Base-by-base conservation (phyloP, 2,888 invertebrate species). In the Plemyria rubiginata region DNA sequence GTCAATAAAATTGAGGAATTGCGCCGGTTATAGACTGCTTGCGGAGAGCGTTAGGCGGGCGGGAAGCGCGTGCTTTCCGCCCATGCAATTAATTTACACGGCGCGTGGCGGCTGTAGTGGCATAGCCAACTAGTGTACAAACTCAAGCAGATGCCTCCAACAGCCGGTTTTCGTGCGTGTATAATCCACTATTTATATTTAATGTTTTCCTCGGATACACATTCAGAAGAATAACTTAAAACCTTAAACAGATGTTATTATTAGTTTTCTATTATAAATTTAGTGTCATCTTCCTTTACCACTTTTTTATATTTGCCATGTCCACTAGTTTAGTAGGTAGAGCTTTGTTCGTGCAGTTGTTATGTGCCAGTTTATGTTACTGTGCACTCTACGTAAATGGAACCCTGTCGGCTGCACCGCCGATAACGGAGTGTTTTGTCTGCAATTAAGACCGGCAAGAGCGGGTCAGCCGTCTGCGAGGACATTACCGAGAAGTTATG, bases 401-500 rank as follows among this genome's bases (percentile, higher is more conserved):
- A 85, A 86, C 85, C 81, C 83, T 78, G 86, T 81, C 80, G 75
- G 77, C 79, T 81, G 74, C 74, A 73, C 80, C 76, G 75, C 81
- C 80, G 83, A 84, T 90, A 91, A 88, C 88, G 85, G 87, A 84
- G 85, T 79, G 87, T 89, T 92, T 90, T 88, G 90, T 88, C 79
- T 83, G 86, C 87, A 91, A 92, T 91, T 92, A 92, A 90, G 89
- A 87, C 75, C 86, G 78, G 76, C 80, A 74, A 79, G 82, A 86
- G 77, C 82, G 75, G 82, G 84, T 86, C 84, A 85, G 77, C 77
- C 77, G 81, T 81, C 80, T 71, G 74, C 77, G 72, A 71, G 75
- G 67, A 72, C 82, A 83, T 89, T 84, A 84, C 83, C 77, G 73
- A 80, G 75, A 80, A 87, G 85, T 86, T 88, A 85, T 87, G 84